Evolutionary conservation across 1,140 invertebrate species (phyloP), one percentile per base, ranked within the genome.

Genomic region (Caenorhabditis latens): DNA sequence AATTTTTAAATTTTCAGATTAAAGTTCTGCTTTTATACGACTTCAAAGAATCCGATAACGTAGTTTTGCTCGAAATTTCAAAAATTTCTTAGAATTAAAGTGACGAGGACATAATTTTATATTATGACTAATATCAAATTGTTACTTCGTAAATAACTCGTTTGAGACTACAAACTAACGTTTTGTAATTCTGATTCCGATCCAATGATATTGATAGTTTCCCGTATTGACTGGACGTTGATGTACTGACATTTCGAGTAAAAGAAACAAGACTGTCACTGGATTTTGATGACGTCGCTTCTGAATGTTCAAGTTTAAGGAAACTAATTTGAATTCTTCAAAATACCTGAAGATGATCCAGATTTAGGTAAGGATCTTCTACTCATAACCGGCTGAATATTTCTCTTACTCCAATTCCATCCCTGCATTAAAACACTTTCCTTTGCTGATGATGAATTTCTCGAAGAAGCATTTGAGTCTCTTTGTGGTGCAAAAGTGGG

Each of bases 371-470:
- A 84, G 21, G 71, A 63, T 63, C 58, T 86, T 61, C 85, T 83
- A 11, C 67, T 86, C 61, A 83, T 79, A 3, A 84, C 87, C 13
- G 88, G 84, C 16, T 85, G 79, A 19, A 88, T 71, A 61, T 79
- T 86, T 50, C 89, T 86, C 48, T 85, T 88, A n/a, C 82, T 65
- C 88, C 88, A 89, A 65, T 89, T 89, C 88, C 88, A 89, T 75
- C 88, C 88, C 46, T 87, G 86, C 50, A 67, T 75, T 48, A 84
- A 61, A 43, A 84, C 83, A 32, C 84, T 86, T 58, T 84, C 53
- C 19, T 58, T 61, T 14, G n/a, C 83, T 32, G 21, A 65, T 83
- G 71, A 86, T 86, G 83, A 65, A 65, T 57, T 88, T 48, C 58
- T 75, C 55, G 55, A 87, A 24, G 57, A 75, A 6, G 42, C 9